phyloP scores from a whole-genome alignment of 2,797 vertebrate species.

The Phalloptychus januarius region DNA sequence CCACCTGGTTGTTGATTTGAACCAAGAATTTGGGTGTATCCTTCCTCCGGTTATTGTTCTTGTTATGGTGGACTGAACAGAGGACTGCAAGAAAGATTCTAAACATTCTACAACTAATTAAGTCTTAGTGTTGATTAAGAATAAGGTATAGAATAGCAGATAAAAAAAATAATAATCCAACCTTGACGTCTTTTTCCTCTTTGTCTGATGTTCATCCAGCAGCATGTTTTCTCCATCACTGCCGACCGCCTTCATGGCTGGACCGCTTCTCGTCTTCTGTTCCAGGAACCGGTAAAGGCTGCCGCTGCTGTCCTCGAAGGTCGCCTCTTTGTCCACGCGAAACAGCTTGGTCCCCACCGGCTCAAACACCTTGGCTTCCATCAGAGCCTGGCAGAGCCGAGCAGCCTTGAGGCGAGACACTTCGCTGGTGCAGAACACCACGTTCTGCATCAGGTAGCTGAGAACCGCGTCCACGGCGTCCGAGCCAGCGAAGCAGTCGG shows the following conservation, averaged over 20 bases:
- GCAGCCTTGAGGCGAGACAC: conserved; percentile 86
- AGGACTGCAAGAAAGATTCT: no score
- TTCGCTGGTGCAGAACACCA: conserved; percentile 83
- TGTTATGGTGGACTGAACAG: background rate
- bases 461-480: conserved; percentile 87
- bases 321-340: conserved; percentile 79
- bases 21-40: no score
- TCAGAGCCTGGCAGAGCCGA: conserved; percentile 87
- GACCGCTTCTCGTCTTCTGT: conserved; percentile 46
- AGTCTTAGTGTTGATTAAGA: background rate
- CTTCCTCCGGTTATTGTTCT: no score
- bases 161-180: conserved; percentile 47
- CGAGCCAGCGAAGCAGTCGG: conserved; percentile 84
- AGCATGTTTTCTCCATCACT: conserved; percentile 63
- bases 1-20: no score
- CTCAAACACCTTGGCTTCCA: conserved; percentile 90
- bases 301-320: conserved; percentile 85
- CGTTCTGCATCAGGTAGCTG: conserved; percentile 89
- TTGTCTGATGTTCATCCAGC: conserved; percentile 55
- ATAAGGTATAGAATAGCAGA: background rate
- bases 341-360: conserved; percentile 84
- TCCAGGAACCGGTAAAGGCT: conserved; percentile 87
- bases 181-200: conserved; percentile 74
- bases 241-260: conserved; percentile 30
- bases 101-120: no score